Conservation (phyloP, 1,140 invertebrate genomes). For the Proales similis region DNA sequence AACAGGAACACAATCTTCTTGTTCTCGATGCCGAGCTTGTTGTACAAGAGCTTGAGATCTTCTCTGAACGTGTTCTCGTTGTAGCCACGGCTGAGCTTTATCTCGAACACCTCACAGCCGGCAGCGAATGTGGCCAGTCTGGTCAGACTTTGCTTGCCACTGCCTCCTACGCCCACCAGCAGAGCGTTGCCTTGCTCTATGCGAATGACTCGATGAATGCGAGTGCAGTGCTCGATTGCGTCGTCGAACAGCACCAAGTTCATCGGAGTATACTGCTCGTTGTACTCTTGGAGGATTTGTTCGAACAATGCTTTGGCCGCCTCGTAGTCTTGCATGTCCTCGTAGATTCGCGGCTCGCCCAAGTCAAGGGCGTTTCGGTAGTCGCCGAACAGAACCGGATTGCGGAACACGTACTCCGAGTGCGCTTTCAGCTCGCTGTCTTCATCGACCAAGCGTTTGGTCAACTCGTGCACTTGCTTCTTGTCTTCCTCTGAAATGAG, state of each 20-base stretch:
- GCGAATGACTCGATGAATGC: constrained; percentile 70
- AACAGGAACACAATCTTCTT: constrained; percentile 75
- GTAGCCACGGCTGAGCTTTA: constrained; percentile 71
- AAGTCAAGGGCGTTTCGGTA: constrained; percentile 73
- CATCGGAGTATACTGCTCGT: constrained; percentile 60
- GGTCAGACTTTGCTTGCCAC: constrained; percentile 65
- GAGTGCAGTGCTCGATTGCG: constrained; percentile 75
- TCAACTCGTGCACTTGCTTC: constrained; percentile 39
- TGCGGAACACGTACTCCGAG: constrained; percentile 62
- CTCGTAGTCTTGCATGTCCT: constrained; percentile 79
- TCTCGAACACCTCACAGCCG: constrained; percentile 71
- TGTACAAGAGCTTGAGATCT: constrained; percentile 72
- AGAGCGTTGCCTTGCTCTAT: constrained; percentile 75
- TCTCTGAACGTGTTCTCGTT: constrained; percentile 72
- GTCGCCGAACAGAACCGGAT: constrained; percentile 78
- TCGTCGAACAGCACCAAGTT: constrained; percentile 79
- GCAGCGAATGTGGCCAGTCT: constrained; percentile 49
- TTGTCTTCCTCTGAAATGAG: constrained; percentile 64
- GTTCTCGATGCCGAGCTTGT: constrained; percentile 65
- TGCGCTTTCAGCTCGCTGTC: constrained; percentile 42
- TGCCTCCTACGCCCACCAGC: constrained; percentile 74
- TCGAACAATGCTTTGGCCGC: constrained; percentile 73
- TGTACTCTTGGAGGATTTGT: constrained; percentile 79
- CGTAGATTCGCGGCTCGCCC: constrained; percentile 68
- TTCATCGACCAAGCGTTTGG: constrained; percentile 25